Conservation (phyloP, 2,797 vertebrate species). For the Sciurus carolinensis region DNA sequence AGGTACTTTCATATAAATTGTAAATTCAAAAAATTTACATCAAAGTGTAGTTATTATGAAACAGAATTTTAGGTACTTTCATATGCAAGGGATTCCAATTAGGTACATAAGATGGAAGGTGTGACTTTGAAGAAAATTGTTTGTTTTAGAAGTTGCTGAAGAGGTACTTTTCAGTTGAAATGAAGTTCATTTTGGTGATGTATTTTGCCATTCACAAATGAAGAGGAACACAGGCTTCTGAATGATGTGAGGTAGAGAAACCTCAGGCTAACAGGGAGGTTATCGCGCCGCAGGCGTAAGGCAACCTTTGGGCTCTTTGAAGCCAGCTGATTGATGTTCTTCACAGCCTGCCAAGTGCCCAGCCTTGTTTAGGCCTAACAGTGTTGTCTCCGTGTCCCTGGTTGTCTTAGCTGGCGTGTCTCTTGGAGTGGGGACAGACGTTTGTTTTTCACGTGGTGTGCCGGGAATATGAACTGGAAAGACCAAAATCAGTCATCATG, state of each 20-base stretch:
- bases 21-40: background rate
- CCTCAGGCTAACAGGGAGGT: background rate
- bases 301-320: conserved; percentile 44
- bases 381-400: conserved; percentile 55
- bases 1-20: conserved; percentile 1
- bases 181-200: conserved; percentile 45
- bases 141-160: conserved; percentile 59
- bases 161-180: conserved; percentile 62
- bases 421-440: conserved; percentile 97
- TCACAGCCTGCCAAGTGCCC: background rate
- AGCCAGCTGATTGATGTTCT: conserved; percentile 5
- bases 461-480: conserved; percentile 97
- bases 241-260: conserved; percentile 32
- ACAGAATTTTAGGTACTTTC: conserved; percentile 53
- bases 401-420: conserved; percentile 92
- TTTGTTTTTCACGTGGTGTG: conserved; percentile 97
- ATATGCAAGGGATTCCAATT: background rate
- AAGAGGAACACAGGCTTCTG: background rate
- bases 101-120: conserved; percentile 34
- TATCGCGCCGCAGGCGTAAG: background rate
- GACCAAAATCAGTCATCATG: conserved; percentile 95
- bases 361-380: conserved; percentile 26
- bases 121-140: conserved; percentile 14
- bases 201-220: conserved; percentile 15
- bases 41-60: background rate